Evolutionary conservation across 2,888 invertebrate genomes (phyloP).

Genomic region (Pyralis farinalis): DNA sequence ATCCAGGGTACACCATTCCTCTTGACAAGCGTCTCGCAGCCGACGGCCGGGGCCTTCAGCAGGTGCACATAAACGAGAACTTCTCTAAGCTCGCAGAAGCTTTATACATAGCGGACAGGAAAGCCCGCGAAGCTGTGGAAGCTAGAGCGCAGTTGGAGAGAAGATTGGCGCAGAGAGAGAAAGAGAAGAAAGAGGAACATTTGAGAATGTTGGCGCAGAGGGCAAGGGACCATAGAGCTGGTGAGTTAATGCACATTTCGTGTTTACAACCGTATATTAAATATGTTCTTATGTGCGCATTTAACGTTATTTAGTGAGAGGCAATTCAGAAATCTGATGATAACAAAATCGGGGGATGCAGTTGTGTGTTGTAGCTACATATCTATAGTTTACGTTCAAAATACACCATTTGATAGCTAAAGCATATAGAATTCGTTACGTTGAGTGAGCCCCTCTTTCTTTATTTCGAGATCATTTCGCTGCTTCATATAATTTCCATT

Average conservation of each 20-base stretch:
- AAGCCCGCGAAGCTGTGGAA: conserved; percentile 98
- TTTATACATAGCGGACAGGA: conserved; percentile 96
- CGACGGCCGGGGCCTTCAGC: conserved; percentile 98
- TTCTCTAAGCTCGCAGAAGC: conserved; percentile 99
- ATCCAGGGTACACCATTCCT: conserved; percentile 95
- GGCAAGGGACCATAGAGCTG: conserved; percentile 97
- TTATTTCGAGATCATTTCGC: too few species aligned
- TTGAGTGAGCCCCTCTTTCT: too few species aligned
- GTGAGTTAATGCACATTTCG: conserved; percentile 84
- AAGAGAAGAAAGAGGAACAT: conserved; percentile 98
- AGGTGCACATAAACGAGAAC: conserved; percentile 99
- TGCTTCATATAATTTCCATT: too few species aligned
- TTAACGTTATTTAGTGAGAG: too few species aligned
- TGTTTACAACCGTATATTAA: too few species aligned
- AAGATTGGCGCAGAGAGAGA: conserved; percentile 98
- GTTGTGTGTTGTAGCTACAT: too few species aligned
- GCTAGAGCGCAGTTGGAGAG: conserved; percentile 97
- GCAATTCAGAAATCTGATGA: too few species aligned
- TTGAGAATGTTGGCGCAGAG: conserved; percentile 95
- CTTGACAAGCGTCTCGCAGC: conserved; percentile 98
- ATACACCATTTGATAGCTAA: too few species aligned
- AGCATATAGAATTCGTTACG: too few species aligned
- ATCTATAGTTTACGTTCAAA: too few species aligned
- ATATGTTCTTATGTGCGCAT: too few species aligned
- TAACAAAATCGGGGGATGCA: too few species aligned